phyloP scores from a whole-genome alignment of 2,888 invertebrate genomes.

The Mesoligia furuncula region DNA sequence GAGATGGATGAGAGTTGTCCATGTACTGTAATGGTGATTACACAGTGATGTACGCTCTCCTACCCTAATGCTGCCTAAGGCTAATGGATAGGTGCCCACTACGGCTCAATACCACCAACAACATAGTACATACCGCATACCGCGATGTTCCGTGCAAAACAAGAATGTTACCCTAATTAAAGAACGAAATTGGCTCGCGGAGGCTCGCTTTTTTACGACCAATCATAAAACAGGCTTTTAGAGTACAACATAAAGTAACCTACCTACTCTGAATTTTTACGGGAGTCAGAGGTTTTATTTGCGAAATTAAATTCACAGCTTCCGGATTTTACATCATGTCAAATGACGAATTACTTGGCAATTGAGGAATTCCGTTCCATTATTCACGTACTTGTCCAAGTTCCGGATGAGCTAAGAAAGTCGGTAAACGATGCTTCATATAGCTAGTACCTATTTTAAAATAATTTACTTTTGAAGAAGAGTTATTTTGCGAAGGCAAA shows the following conservation, averaged over 20 bases:
- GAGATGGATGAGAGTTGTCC: constrained; percentile 26
- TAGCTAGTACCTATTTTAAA: neutral
- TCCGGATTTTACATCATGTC: constrained; percentile 73
- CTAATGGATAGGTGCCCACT: constrained; percentile 27
- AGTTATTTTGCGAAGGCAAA: too few relatives aligned
- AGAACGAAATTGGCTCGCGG: constrained; percentile 83
- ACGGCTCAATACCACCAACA: constrained; percentile 32
- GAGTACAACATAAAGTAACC: constrained; percentile 82
- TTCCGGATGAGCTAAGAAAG: constrained; percentile 23
- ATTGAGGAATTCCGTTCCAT: constrained; percentile 49
- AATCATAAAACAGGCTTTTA: constrained; percentile 86
- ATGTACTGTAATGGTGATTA: constrained; percentile 44
- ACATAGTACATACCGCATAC: constrained; percentile 52
- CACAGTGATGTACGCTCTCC: constrained; percentile 20
- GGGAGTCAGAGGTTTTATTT: constrained; percentile 77
- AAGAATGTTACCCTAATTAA: constrained; percentile 85
- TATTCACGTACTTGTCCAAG: constrained; percentile 39
- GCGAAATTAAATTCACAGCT: constrained; percentile 78
- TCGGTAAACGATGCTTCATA: constrained; percentile 15
- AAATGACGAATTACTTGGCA: constrained; percentile 68
- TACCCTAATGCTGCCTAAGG: constrained; percentile 22
- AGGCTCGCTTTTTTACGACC: constrained; percentile 84
- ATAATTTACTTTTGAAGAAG: too few relatives aligned
- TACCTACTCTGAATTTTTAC: constrained; percentile 79
- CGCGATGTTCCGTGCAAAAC: constrained; percentile 75